Evolutionary conservation across 2,888 invertebrate species (phyloP), one percentile per base, ranked within the genome.

Genomic region (Leptogaster cylindrica): DNA sequence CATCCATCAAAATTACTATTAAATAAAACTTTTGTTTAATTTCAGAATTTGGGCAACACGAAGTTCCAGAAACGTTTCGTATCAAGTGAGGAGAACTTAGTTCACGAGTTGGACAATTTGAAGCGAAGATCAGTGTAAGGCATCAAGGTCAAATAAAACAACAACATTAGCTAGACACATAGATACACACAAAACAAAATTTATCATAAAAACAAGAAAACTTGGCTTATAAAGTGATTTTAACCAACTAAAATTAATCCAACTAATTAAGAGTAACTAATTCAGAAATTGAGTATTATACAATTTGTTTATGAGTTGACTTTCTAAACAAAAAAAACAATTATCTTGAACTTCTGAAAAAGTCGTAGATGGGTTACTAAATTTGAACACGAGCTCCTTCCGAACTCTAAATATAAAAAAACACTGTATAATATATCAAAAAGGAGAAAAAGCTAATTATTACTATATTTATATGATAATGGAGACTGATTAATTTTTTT

Each of bases 31-130:
- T 1, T 52, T 33, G 36, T 63, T 12, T 27, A 8, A 20, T 58
- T 61, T 8, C 55, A 68, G 66, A 18, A 33, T n/a, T 46, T 66
- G 14, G 33, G 31, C 33, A 20, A 18, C 33, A 50, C 81, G 71
- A 82, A 84, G 73, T 85, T 87, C 76, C 84, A 86, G 73, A 88
- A 88, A 75, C 83, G 88, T 67, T 88, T 87, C 76, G 84, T 88
- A 50, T 83, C 87, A 1, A 84, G 83, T 70, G 88, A 88, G 76
- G 85, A 86, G 65, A 86, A 85, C 73, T 81, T 88, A 65, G 87
- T 87, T 3, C 81, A 84, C 44, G 87, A 89, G 78, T 83, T 89
- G 63, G 84, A 86, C 72, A 86, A 86, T 64, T 82, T 89, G 65
- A 88, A 88, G 78, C 86, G 87, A 76, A 78, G 83, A 55, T 85